A percentile compares a stretch with the other conserved stretches of the same genome.
These are phyloP conservation scores for Alces alces DNA, from an alignment of 2,113 vertebrate species.

Conservation along the genomic window DNA sequence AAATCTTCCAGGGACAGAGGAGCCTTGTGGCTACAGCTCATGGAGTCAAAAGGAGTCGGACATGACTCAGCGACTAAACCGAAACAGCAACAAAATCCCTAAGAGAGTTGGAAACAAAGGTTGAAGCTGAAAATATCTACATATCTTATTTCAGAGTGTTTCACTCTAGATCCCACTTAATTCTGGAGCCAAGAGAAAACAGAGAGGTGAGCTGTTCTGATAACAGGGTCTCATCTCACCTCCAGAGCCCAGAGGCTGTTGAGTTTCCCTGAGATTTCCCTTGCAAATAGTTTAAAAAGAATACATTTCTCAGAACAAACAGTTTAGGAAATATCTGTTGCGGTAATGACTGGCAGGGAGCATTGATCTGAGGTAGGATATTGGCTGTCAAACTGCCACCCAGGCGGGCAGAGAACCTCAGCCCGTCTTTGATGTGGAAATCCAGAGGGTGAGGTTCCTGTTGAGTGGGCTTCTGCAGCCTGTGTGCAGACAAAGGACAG, in stretches of 20 bases:
- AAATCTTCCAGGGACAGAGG: background rate
- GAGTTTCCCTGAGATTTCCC: background rate
- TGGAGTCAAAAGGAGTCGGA: background rate
- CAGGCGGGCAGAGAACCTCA: background rate
- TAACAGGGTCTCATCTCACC: background rate
- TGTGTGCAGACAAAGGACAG: background rate
- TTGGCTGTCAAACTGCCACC: slow-evolving; percentile 48
- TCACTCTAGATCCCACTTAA: background rate
- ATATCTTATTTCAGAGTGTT: background rate
- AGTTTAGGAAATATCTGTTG: background rate
- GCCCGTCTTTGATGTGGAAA: slow-evolving; percentile 64
- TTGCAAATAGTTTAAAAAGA: slow-evolving; percentile 2
- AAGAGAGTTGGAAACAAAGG: background rate
- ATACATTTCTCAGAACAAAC: slow-evolving; percentile 12
- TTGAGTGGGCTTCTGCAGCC: background rate
- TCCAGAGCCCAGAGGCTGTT: background rate
- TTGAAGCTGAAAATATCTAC: background rate
- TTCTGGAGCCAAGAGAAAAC: background rate
- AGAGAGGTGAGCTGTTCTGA: background rate
- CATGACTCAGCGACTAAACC: background rate
- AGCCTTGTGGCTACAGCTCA: background rate
- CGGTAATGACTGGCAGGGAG: background rate
- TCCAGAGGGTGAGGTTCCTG: background rate
- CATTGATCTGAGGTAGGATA: slow-evolving; percentile 35
- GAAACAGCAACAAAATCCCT: background rate